Percentiles rank a stretch among this genome's conserved stretches.
Conservation (phyloP, 64 coral and sea anemone genomes). For the Porites lutea region DNA sequence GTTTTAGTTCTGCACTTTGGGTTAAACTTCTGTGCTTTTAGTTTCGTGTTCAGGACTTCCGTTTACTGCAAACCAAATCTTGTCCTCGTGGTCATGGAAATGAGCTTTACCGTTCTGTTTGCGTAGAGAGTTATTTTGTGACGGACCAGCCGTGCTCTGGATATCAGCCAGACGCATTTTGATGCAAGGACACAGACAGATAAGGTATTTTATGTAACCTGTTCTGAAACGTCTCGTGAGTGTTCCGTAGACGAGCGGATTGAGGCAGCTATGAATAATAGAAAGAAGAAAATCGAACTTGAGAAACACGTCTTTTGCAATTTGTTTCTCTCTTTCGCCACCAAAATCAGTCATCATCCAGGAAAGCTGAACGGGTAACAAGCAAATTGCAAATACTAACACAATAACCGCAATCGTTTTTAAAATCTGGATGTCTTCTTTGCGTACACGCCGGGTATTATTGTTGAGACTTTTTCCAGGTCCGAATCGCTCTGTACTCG, state of each 20-base stretch:
- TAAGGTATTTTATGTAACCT: slow-evolving; percentile 79
- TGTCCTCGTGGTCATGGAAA: not conserved
- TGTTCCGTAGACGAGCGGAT: slow-evolving; percentile 74
- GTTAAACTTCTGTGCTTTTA: slow-evolving; percentile 4
- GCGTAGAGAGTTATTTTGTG: not conserved
- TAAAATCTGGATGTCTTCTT: slow-evolving; percentile 64
- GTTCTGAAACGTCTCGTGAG: slow-evolving; percentile 63
- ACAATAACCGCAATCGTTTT: slow-evolving; percentile 71
- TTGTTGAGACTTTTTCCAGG: slow-evolving; percentile 47
- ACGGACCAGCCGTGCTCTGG: not conserved
- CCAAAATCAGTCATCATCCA: slow-evolving; percentile 76
- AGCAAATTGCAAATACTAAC: slow-evolving; percentile 63
- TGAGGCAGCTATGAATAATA: slow-evolving; percentile 67
- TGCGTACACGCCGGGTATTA: not conserved
- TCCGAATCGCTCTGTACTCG: slow-evolving; percentile 45
- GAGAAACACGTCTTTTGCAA: not conserved
- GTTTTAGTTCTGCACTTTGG: not conserved
- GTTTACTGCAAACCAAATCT: not conserved
- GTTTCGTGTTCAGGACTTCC: not conserved
- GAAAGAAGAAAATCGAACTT: slow-evolving; percentile 56
- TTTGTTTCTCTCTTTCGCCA: slow-evolving; percentile 10
- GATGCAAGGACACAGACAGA: slow-evolving; percentile 66
- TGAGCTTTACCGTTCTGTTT: not conserved
- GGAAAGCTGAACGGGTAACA: slow-evolving; percentile 47
- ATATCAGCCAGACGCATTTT: not conserved